Base-by-base conservation (phyloP, 2,113 vertebrate species). In the Microcebus lehilahytsara region DNA sequence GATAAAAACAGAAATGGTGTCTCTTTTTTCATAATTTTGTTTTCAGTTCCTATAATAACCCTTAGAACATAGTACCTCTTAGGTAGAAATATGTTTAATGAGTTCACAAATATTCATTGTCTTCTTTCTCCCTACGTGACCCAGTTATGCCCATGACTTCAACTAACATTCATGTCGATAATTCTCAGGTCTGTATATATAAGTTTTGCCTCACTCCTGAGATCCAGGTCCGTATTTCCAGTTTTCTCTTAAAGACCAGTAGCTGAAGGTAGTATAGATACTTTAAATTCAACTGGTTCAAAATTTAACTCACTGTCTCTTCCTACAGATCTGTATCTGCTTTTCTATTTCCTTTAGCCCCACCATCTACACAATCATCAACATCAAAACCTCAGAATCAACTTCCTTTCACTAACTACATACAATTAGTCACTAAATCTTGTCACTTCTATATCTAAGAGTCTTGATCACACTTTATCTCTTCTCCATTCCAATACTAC, bases 81-180 rank as follows among this genome's bases (percentile, higher is more conserved):
- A 71, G 25, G 67, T 95, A 90, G n/a, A 4, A 96, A 83, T 62
- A 32, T 78, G n/a, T 67, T 93, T 74, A 94, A 79, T 84, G 2
- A 97, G 40, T 91, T 79, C 69, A 79, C 3, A 91, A 85, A 67
- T 83, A n/a, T 72, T 91, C 3, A 37, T 93, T 66, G 37, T 53
- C 9, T 95, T 62, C 30, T 92, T 93, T 93, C 25, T 37, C 16
- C 9, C 9, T 34, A 19, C 14, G 12, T 91, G 7, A 67, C 17
- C n/a, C 23, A 58, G 12, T 78, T 34, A 78, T 62, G 9, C 2
- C 51, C 19, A 69, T 85, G 9, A 93, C 17, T 93, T 93, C 40
- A 71, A 46, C 6, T 86, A 78, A 79, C 5, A 69, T 53, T 30
- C 67, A 40, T 58, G 32, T 34, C 69, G 78, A 71, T 89, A 37